Evolutionary conservation across 2,888 invertebrate genomes (phyloP).

Genomic region (Spodoptera picta): DNA sequence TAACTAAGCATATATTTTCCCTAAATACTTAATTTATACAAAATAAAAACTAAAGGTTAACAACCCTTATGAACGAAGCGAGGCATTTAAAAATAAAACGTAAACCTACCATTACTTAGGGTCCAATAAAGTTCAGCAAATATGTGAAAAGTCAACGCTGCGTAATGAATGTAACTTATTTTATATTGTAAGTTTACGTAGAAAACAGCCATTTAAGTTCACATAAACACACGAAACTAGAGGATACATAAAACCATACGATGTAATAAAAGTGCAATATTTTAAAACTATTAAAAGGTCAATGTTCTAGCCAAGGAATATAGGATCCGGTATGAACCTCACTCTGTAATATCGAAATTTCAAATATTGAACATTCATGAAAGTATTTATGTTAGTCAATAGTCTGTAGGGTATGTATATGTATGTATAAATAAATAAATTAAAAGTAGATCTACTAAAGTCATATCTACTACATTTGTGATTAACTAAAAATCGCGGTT

Average conservation of each 20-base stretch:
- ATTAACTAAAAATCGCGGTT: too few species aligned
- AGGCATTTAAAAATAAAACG: conserved; percentile 6
- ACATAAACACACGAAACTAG: conserved; percentile 29
- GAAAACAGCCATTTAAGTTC: conserved; percentile 28
- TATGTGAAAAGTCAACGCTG: neutral
- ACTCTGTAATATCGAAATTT: neutral
- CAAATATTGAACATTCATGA: too few species aligned
- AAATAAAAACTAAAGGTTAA: neutral
- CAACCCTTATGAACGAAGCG: too few species aligned
- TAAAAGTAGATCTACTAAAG: too few species aligned
- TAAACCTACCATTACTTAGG: too few species aligned
- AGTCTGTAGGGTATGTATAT: too few species aligned
- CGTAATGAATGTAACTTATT: conserved; percentile 34
- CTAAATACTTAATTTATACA: neutral
- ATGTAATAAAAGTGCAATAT: conserved; percentile 47
- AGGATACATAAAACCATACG: conserved; percentile 50
- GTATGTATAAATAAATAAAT: too few species aligned
- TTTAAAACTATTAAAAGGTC: conserved; percentile 46
- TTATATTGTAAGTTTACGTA: conserved; percentile 24
- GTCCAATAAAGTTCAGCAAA: too few species aligned
- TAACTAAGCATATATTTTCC: neutral
- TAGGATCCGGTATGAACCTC: conserved; percentile 12
- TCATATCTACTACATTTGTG: too few species aligned
- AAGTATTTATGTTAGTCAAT: too few species aligned
- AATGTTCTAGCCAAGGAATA: conserved; percentile 28